phyloP scores from a whole-genome alignment of 2,113 vertebrate genomes.

The Macrotis lagotis region DNA sequence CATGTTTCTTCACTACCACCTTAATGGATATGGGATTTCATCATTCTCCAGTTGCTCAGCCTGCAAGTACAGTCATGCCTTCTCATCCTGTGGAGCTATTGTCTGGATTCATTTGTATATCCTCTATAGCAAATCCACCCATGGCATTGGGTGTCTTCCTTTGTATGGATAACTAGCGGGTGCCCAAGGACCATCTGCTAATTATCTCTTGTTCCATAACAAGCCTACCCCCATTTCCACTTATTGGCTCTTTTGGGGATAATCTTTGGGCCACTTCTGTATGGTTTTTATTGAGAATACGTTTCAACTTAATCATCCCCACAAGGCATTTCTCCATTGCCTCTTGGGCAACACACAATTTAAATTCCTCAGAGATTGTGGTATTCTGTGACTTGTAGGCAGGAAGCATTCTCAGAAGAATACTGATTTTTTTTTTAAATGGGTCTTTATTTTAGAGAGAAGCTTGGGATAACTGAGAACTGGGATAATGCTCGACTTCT shows the following conservation, averaged over 20 bases:
- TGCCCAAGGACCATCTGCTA: not conserved
- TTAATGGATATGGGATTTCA: not conserved
- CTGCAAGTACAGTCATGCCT: not conserved
- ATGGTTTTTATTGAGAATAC: not conserved
- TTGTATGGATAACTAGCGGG: not conserved
- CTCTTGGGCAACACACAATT: not conserved
- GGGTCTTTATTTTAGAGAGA: not conserved
- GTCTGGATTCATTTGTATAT: not conserved
- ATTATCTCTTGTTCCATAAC: not conserved
- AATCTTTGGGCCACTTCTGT: not conserved
- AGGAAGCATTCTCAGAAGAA: not conserved
- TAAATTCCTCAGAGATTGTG: not conserved
- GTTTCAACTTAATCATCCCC: not conserved
- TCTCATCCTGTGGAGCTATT: not conserved
- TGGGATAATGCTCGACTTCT: too few relatives aligned
- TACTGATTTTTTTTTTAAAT: not conserved
- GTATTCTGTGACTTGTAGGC: not conserved
- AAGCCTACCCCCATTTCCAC: not conserved
- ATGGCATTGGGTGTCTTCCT: not conserved
- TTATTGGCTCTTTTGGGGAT: not conserved
- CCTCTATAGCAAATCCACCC: not conserved
- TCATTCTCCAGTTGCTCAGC: not conserved
- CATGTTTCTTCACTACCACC: not conserved
- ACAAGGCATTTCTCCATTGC: not conserved
- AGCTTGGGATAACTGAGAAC: not conserved